Evolutionary conservation across 2,888 invertebrate species (phyloP).

Genomic region (Leptothorax acervorum): DNA sequence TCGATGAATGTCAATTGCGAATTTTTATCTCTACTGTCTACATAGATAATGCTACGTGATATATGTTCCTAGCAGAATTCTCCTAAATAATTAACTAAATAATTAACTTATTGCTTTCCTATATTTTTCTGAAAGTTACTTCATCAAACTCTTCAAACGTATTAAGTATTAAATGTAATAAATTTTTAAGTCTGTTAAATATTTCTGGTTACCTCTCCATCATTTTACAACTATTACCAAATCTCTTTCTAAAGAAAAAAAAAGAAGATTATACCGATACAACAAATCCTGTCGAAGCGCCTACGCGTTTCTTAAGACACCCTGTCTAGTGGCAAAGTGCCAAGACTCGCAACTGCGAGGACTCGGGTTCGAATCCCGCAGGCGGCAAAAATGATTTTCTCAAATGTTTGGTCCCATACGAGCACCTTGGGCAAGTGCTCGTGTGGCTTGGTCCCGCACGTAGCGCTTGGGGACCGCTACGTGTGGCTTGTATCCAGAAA

Average conservation of each 20-base stretch:
- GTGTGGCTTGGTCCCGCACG: too few relatives aligned
- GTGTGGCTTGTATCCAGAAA: too few relatives aligned
- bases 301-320: neutral
- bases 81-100: neutral
- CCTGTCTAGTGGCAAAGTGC: too few relatives aligned
- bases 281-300: neutral
- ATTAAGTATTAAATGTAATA: neutral
- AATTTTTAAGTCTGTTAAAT: neutral
- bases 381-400: too few relatives aligned
- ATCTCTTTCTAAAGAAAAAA: neutral
- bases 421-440: too few relatives aligned
- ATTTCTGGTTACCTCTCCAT: neutral
- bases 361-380: too few relatives aligned
- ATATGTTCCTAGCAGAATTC: neutral
- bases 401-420: too few relatives aligned
- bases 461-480: too few relatives aligned
- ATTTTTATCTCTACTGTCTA: conserved; percentile 15
- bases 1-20: neutral
- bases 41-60: conserved; percentile 1
- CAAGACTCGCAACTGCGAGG: too few relatives aligned
- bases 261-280: neutral
- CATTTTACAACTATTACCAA: neutral
- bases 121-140: neutral
- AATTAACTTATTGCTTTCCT: neutral
- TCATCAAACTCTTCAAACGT: neutral